Evolutionary conservation across 2,797 vertebrate species (phyloP).

Genomic region (Channa striata): DNA sequence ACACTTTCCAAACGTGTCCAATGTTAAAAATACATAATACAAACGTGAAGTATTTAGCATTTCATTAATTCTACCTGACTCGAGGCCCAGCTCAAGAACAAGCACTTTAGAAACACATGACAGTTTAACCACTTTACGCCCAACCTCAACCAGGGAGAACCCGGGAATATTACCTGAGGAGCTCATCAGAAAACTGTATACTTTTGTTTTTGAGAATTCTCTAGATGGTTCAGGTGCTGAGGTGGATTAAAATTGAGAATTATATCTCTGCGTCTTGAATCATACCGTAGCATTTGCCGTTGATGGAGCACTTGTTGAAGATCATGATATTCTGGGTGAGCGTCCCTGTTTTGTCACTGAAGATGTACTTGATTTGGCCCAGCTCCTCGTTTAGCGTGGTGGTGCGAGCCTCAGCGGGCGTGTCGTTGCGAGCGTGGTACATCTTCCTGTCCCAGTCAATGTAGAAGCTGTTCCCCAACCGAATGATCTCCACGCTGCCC

Average conservation of each 20-base stretch:
- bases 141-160: too few species aligned
- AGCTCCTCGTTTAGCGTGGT: conserved; percentile 97
- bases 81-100: too few species aligned
- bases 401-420: conserved; percentile 91
- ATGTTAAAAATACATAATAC: too few species aligned
- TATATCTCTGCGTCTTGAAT: not conserved
- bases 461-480: conserved; percentile 95
- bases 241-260: not conserved
- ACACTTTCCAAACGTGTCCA: too few species aligned
- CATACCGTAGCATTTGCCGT: conserved; percentile 90
- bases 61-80: too few species aligned
- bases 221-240: not conserved
- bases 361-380: conserved; percentile 95
- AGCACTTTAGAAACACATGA: too few species aligned
- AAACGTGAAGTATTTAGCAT: not conserved
- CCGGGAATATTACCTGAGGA: not conserved
- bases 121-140: too few species aligned
- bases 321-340: conserved; percentile 98
- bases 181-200: not conserved
- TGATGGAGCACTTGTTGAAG: conserved; percentile 96
- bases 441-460: conserved; percentile 98
- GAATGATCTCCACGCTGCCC: conserved; percentile 94
- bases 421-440: conserved; percentile 88
- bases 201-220: too few species aligned
- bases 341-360: conserved; percentile 97